Evolutionary conservation across 1,140 invertebrate species (phyloP).

Genomic region (Phortica variegata): DNA sequence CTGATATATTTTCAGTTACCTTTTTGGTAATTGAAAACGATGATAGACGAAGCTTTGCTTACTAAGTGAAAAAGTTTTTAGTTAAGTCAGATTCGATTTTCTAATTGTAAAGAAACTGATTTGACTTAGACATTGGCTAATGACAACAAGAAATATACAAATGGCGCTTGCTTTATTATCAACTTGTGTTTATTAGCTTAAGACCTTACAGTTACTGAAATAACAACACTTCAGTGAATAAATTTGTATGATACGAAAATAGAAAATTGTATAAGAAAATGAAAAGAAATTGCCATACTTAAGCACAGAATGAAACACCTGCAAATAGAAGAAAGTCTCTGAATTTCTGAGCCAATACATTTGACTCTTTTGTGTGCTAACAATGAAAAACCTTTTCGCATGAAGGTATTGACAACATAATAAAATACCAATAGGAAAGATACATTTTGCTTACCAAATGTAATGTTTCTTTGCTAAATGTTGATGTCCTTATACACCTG

Average conservation of each 20-base stretch:
- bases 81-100: too few species aligned
- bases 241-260: too few species aligned
- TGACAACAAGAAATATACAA: too few species aligned
- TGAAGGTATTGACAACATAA: slow-evolving; percentile 3
- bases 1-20: too few species aligned
- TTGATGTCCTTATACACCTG: slow-evolving; percentile 5
- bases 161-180: too few species aligned
- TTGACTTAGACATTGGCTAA: too few species aligned
- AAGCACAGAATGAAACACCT: background rate
- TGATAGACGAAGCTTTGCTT: too few species aligned
- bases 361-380: background rate
- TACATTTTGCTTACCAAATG: slow-evolving; percentile 22
- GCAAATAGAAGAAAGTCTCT: background rate
- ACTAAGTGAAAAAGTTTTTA: too few species aligned
- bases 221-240: too few species aligned
- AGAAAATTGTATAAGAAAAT: background rate
- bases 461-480: slow-evolving; percentile 42
- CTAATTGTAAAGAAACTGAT: too few species aligned
- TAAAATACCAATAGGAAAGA: slow-evolving; percentile 24
- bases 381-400: slow-evolving; percentile 8
- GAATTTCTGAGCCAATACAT: slow-evolving; percentile 19
- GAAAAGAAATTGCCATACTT: background rate
- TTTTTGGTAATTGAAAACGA: too few species aligned
- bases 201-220: background rate
- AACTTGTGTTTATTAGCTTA: too few species aligned